Conservation (phyloP, 2,888 invertebrate species). For the Pyrrhopygopsis socrates region DNA sequence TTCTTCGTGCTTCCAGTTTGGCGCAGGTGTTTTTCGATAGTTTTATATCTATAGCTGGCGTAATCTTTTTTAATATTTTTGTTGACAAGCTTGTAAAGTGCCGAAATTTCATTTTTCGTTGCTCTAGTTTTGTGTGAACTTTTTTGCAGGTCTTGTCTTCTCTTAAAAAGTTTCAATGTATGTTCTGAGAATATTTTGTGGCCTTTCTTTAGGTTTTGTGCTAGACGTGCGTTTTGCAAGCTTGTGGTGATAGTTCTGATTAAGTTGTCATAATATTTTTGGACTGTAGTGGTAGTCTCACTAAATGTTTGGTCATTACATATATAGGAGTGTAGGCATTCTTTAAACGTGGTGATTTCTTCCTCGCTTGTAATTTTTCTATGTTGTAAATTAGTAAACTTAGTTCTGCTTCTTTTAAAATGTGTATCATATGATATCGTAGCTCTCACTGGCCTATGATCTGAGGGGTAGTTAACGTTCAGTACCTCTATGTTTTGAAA, state of each 20-base stretch:
- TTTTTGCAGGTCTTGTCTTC: too few relatives aligned
- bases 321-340: background rate
- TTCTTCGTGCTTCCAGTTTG: too few relatives aligned
- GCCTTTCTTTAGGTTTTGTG: too few relatives aligned
- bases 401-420: constrained; percentile 39
- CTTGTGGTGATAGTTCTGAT: constrained; percentile 54
- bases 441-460: constrained; percentile 77
- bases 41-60: too few relatives aligned
- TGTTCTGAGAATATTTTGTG: too few relatives aligned
- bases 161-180: too few relatives aligned
- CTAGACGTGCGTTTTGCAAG: constrained; percentile 34
- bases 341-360: background rate
- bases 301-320: background rate
- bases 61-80: too few relatives aligned
- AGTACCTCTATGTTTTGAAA: constrained; percentile 70
- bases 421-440: constrained; percentile 49
- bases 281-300: constrained; percentile 42
- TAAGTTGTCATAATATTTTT: constrained; percentile 63
- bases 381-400: background rate
- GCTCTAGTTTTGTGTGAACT: too few relatives aligned
- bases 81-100: too few relatives aligned
- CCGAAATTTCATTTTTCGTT: too few relatives aligned
- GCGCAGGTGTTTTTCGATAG: too few relatives aligned
- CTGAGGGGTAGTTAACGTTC: constrained; percentile 70
- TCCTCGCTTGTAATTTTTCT: constrained; percentile 36